A percentile compares a stretch with the other conserved stretches of the same genome.
phyloP scores from a whole-genome alignment of 2,797 vertebrate genomes.

The Liasis olivaceus region DNA sequence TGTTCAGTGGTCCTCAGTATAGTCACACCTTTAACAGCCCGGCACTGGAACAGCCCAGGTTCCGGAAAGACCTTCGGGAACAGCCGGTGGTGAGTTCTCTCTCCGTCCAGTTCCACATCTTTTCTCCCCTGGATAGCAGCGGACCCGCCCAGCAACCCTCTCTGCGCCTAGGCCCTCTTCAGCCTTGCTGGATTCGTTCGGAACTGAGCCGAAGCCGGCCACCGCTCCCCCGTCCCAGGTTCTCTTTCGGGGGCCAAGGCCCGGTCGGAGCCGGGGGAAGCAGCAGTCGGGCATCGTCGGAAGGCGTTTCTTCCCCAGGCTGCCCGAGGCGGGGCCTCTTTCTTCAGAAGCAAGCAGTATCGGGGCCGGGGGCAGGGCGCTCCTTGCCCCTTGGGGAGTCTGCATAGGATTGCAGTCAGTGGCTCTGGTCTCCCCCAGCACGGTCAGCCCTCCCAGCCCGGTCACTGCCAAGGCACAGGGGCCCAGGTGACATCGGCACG shows the following conservation, averaged over 20 bases:
- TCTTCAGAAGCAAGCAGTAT: too few species aligned
- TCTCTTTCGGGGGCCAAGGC: neutral
- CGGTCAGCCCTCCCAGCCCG: too few species aligned
- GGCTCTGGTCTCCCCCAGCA: neutral
- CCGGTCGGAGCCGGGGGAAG: neutral
- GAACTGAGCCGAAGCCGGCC: neutral
- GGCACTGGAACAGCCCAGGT: neutral
- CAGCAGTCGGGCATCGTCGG: neutral
- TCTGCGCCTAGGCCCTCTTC: neutral
- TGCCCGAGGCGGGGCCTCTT: neutral
- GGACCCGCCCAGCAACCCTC: neutral
- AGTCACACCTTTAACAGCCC: neutral
- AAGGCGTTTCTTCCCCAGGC: neutral
- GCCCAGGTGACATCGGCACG: neutral
- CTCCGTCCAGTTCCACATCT: neutral
- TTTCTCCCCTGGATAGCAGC: neutral
- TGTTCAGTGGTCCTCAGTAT: neutral
- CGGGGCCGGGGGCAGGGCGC: neutral
- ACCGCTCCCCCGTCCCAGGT: neutral
- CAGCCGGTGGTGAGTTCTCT: neutral
- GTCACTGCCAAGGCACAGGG: neutral
- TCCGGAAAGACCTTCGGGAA: neutral
- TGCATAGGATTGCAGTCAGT: neutral
- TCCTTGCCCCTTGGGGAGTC: neutral
- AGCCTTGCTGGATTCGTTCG: neutral